Evolutionary conservation across 92 coral and sea anemone species (phyloP).

Genomic region (Zoanthus gigantus): DNA sequence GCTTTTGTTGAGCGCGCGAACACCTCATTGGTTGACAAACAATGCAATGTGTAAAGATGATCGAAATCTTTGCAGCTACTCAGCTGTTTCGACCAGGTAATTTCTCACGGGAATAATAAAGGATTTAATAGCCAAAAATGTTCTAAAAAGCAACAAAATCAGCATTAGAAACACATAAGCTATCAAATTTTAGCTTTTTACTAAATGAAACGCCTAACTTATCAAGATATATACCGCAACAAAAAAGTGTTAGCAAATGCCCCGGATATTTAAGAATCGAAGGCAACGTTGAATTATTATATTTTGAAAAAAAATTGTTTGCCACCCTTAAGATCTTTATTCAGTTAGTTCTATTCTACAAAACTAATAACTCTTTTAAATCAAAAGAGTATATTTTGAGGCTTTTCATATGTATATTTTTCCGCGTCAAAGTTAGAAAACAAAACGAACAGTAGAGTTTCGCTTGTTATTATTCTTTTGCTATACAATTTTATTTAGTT

Average conservation of each 20-base stretch:
- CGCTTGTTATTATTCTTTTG: neutral
- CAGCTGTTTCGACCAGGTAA: conserved; percentile 83
- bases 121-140: conserved; percentile 44
- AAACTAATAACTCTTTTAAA: conserved; percentile 13
- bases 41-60: conserved; percentile 70
- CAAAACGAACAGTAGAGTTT: neutral
- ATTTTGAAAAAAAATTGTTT: neutral
- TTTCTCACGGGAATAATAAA: conserved; percentile 87
- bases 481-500: neutral
- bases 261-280: neutral
- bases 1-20: conserved; percentile 66
- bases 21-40: conserved; percentile 74
- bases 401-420: neutral
- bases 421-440: neutral
- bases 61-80: conserved; percentile 58
- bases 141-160: conserved; percentile 49
- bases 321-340: conserved; percentile 22
- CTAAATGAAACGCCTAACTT: conserved; percentile 17
- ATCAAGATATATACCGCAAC: conserved; percentile 27
- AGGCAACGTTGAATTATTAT: neutral
- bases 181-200: conserved; percentile 28
- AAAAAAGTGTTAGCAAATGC: conserved; percentile 7
- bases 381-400: conserved; percentile 1
- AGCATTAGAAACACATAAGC: conserved; percentile 43
- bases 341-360: conserved; percentile 29